phyloP scores from a whole-genome alignment of 2,888 invertebrate genomes.

The Pimpla rufipes region DNA sequence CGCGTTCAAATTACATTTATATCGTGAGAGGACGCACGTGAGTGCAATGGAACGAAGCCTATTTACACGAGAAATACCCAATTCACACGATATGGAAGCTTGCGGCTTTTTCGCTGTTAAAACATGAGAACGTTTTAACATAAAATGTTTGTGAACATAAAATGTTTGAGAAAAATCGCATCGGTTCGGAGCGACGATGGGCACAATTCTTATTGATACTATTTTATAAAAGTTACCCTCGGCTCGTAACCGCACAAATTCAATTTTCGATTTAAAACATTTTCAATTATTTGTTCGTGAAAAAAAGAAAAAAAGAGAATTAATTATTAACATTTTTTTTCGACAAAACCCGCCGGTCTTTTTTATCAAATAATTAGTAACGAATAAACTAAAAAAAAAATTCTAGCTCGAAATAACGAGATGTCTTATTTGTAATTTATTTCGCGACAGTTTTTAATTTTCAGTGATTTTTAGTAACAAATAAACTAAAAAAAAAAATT shows the following conservation, averaged over 20 bases:
- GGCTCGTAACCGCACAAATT: neutral
- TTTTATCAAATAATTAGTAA: neutral
- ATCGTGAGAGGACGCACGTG: constrained; percentile 20
- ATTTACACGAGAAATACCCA: constrained; percentile 27
- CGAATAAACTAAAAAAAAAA: neutral
- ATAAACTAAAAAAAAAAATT: neutral
- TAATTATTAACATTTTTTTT: neutral
- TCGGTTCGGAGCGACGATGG: neutral
- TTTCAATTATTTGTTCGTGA: neutral
- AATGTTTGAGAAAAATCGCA: constrained; percentile 12
- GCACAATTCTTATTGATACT: neutral
- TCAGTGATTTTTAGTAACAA: too few species aligned
- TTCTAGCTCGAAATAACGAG: neutral
- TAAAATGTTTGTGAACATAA: too few species aligned
- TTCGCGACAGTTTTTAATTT: neutral
- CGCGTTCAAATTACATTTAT: constrained; percentile 69
- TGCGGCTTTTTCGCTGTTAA: constrained; percentile 28
- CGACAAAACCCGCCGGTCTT: neutral
- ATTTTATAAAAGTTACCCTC: neutral
- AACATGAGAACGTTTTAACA: neutral
- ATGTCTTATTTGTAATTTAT: neutral
- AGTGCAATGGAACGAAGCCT: constrained; percentile 34
- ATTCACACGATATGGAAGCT: constrained; percentile 6
- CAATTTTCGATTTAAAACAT: neutral
- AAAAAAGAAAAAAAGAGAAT: neutral